Evolutionary conservation across 2,888 invertebrate genomes (phyloP).

Genomic region (Drosophila paranaensis): DNA sequence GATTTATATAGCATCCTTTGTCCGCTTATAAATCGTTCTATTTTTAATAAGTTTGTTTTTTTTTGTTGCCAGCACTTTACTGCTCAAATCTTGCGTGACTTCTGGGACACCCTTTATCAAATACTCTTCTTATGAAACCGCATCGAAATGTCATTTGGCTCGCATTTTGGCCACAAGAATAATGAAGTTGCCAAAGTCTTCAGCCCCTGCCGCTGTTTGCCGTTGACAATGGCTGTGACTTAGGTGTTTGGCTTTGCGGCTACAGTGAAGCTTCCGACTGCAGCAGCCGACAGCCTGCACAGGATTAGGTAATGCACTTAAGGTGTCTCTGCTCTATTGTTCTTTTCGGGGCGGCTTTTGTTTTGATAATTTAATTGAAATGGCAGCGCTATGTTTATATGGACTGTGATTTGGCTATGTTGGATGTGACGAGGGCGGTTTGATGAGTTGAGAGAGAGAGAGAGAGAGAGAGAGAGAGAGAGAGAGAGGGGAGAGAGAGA

Average conservation of each 20-base stretch:
- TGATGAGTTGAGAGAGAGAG: not conserved
- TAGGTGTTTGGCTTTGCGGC: constrained; percentile 58
- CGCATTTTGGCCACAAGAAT: constrained; percentile 61
- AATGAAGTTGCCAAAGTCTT: constrained; percentile 77
- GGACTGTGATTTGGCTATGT: constrained; percentile 34
- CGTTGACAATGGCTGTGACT: constrained; percentile 56
- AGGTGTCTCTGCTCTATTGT: constrained; percentile 67
- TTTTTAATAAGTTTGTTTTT: no score
- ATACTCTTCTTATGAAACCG: constrained; percentile 73
- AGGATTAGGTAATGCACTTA: constrained; percentile 60
- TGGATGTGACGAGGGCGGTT: constrained; percentile 23
- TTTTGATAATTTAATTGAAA: constrained; percentile 80
- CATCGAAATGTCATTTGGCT: constrained; percentile 72
- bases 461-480: no score
- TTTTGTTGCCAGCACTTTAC: no score
- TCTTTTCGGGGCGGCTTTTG: constrained; percentile 60
- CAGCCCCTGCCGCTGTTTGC: constrained; percentile 27
- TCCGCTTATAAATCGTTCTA: no score
- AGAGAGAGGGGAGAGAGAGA: not conserved
- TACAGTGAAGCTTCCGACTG: constrained; percentile 19
- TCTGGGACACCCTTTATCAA: constrained; percentile 19
- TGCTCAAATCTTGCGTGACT: no score
- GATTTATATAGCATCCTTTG: not conserved
- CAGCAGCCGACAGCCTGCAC: constrained; percentile 8
- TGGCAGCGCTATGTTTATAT: constrained; percentile 64